These are phyloP conservation scores for Bombus superbus DNA, from an alignment of 1,140 invertebrate genomes.

Conservation along the genomic window DNA sequence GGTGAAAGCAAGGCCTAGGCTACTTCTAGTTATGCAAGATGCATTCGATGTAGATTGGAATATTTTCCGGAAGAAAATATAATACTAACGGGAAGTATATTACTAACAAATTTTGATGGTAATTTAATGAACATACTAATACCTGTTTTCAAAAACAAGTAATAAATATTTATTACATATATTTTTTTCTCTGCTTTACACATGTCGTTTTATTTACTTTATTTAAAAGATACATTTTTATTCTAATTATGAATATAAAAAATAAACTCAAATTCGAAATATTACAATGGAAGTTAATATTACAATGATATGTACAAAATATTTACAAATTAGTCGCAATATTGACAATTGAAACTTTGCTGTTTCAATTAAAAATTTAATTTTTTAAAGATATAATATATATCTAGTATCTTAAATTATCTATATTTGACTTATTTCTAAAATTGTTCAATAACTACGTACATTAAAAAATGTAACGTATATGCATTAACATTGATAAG, in stretches of 20 bases:
- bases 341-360: background rate
- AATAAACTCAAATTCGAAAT: constrained; percentile 5
- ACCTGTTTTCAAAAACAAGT: too few relatives aligned
- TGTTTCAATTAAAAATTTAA: background rate
- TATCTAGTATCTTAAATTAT: background rate
- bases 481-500: too few relatives aligned
- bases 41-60: background rate
- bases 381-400: background rate
- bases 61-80: background rate
- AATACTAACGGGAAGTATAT: too few relatives aligned
- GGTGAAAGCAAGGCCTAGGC: constrained; percentile 70
- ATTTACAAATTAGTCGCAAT: background rate
- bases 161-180: background rate
- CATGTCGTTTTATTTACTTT: background rate
- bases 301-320: constrained; percentile 22
- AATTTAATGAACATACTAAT: too few relatives aligned
- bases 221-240: constrained; percentile 12
- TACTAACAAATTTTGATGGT: background rate
- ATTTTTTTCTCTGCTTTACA: background rate
- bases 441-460: too few relatives aligned
- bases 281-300: background rate
- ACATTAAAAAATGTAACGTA: too few relatives aligned
- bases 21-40: constrained; percentile 38
- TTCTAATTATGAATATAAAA: background rate
- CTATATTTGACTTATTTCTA: too few relatives aligned